Base-by-base conservation (phyloP, 1,140 invertebrate species). In the Aphidius ervi region DNA sequence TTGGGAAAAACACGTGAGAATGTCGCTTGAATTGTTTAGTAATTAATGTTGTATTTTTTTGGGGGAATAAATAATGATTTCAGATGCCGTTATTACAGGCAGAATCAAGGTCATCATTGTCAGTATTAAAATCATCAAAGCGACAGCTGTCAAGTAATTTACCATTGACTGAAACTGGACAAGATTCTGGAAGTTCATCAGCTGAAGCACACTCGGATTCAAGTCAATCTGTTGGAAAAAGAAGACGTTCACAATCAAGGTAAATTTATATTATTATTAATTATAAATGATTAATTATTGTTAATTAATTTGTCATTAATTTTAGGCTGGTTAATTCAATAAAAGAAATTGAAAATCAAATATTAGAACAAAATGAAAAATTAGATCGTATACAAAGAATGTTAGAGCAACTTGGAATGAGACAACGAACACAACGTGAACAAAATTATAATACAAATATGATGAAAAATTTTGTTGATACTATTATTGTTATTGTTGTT, bases 161-260 rank as follows among this genome's bases (percentile, higher is more conserved):
- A 59, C 78, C 78, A 49, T 66, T 80, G 55, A 65, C 69, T 56
- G 79, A 80, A 61, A 66, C 68, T 55, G 74, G 62, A 58, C 78
- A 79, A 46, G 78, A 76, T 68, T 80, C 75, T 56, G 81, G 73
- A 49, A 82, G 80, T 68, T 82, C 81, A 5, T 81, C 81, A n/a
- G 78, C 77, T 5, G 80, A 76, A 23, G 69, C 70, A 52, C 80
- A 79, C 52, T 80, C 78, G 8, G 80, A 81, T 70, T 81, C 80
- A 62, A 81, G 80, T 74, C 77, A 79, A 59, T 81, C 79, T 16
- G 63, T 78, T 53, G 73, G 74, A 8, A 79, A 80, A 70, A 66
- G 75, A 60, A 74, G 73, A 70, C 71, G 74, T 61, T 71, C 74
- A 43, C 57, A 67, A 1, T 64, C 71, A 49, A 74, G 74, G 77